These are phyloP conservation scores for Epizoanthus ramosus DNA, from an alignment of 92 coral and sea anemone species.

Conservation along the genomic window DNA sequence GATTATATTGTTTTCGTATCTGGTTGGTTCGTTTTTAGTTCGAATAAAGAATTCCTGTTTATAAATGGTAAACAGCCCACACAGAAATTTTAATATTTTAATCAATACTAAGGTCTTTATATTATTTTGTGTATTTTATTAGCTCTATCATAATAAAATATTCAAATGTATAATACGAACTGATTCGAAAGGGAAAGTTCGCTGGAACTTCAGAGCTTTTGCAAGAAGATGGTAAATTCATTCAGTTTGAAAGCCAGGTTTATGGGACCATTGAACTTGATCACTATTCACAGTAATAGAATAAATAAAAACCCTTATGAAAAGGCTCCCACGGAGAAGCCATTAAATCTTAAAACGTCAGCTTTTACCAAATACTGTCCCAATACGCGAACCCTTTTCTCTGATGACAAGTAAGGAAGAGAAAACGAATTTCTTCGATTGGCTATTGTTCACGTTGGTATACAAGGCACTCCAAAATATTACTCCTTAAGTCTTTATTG, in stretches of 20 bases:
- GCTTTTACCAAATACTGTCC: neutral
- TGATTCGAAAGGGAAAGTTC: neutral
- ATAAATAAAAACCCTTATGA: neutral
- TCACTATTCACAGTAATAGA: neutral
- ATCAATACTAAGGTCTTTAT: neutral
- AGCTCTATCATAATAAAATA: neutral
- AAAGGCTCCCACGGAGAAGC: constrained; percentile 11
- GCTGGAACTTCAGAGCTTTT: neutral
- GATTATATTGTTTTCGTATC: neutral
- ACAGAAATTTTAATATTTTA: constrained; percentile 20
- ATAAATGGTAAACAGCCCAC: neutral
- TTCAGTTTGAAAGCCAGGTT: neutral
- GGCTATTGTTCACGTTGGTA: neutral
- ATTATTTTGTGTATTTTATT: neutral
- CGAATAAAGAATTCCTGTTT: too few species aligned
- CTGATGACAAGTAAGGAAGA: neutral
- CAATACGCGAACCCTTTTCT: neutral
- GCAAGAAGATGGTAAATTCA: neutral
- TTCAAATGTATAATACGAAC: neutral
- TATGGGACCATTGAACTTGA: neutral
- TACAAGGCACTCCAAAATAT: neutral
- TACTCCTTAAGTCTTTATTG: constrained; percentile 8
- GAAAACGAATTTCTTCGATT: neutral
- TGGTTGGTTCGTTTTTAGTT: neutral
- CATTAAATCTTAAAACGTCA: constrained; percentile 19